Evolutionary conservation across 2,888 invertebrate genomes (phyloP).

Genomic region (Antheraea assamensis): DNA sequence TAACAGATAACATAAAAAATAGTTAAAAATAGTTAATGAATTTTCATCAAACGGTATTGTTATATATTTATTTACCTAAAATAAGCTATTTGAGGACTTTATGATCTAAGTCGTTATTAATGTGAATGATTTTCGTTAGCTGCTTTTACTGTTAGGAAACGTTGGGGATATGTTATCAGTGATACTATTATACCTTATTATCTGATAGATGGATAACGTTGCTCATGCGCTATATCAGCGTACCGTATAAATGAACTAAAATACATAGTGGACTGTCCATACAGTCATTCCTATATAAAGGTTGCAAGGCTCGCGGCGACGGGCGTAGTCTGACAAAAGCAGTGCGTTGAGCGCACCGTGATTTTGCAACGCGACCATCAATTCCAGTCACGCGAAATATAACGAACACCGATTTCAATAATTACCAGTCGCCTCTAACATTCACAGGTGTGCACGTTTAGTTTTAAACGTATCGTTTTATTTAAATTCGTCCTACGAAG

Average conservation of each 20-base stretch:
- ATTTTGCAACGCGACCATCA: constrained; percentile 33
- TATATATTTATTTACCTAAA: no score
- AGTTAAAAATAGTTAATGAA: no score
- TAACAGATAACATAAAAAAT: no score
- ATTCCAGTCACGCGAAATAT: constrained; percentile 25
- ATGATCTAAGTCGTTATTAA: no score
- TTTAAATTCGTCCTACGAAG: not conserved
- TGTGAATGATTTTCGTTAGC: not conserved
- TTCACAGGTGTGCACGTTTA: constrained; percentile 31
- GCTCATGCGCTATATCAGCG: constrained; percentile 58
- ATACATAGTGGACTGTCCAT: constrained; percentile 50
- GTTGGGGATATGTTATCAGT: not conserved
- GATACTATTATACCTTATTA: not conserved
- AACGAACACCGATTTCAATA: constrained; percentile 10
- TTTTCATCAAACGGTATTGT: no score
- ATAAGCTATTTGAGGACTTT: no score
- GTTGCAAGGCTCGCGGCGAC: constrained; percentile 53
- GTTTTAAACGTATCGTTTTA: constrained; percentile 24
- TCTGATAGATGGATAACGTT: constrained; percentile 19
- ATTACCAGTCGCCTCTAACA: not conserved
- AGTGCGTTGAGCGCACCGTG: constrained; percentile 45
- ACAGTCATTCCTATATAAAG: constrained; percentile 65
- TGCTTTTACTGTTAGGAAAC: not conserved
- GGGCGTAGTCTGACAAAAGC: constrained; percentile 61
- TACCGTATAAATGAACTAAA: constrained; percentile 63